Evolutionary conservation across 2,797 vertebrate species (phyloP), one percentile per base, ranked within the genome.

Genomic region (Mionectes olivaceus): DNA sequence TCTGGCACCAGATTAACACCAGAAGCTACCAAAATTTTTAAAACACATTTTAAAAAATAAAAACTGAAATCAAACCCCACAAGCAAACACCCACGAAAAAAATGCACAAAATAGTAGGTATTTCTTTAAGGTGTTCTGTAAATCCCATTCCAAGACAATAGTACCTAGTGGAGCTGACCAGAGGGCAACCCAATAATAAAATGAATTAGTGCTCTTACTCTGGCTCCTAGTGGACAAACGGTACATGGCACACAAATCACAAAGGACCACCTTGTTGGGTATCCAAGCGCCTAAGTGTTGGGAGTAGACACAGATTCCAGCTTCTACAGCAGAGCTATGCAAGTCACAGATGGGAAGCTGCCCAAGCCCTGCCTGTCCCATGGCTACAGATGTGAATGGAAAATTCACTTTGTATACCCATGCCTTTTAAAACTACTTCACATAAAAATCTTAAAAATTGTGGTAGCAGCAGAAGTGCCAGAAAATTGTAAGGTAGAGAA

Each of bases 171-270:
- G 23, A 75, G 25, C 63, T 60, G 50, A 69, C 43, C 32, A 87
- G 70, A 82, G 56, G 46, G 64, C 37, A 89, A 46, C 21, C 32
- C 56, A 55, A 39, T 2, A 84, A 35, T 28, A 46, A 80, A 47
- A 59, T 10, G 44, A 78, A 68, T 85, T 46, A 64, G 60, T 44
- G 84, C 69, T 94, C 90, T 83, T 71, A 52, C 82, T 92, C 88
- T 94, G 82, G 81, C 78, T 97, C 90, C 89, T 94, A 92, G 94
- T 85, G 90, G 90, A 75, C 71, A 89, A 67, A 64, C 1, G 1
- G 21, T 11, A 77, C 90, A 65, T 19, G 86, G 28, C 91, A 92
- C 59, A 53, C 1, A 3, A 25, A 59, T 2, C 44, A 52, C 39
- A 49, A 33, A 63, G 59, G 30, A 33, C 25, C 37, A 28, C 46